Conservation (phyloP, 2,113 vertebrate genomes). For the Hypanus sabinus region DNA sequence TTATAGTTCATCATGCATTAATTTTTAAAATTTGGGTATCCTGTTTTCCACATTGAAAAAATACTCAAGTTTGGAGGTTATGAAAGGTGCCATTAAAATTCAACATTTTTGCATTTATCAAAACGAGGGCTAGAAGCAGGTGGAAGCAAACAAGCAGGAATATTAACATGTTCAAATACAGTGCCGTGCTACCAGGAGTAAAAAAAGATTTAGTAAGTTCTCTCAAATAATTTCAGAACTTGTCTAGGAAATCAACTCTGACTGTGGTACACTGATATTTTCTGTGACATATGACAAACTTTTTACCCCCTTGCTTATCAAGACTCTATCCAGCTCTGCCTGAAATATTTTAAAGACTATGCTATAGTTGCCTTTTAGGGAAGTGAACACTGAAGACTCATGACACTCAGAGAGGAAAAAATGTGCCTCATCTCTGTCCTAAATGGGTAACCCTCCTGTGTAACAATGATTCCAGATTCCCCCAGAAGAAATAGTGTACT, state of each 20-base stretch:
- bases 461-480: no score
- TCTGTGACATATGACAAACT: no score
- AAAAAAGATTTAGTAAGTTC: not conserved
- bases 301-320: no score
- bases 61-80: not conserved
- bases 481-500: no score
- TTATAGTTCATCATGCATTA: not conserved
- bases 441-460: no score
- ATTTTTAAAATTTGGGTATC: not conserved
- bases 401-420: no score
- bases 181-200: not conserved
- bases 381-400: no score
- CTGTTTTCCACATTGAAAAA: not conserved
- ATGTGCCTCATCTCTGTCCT: no score
- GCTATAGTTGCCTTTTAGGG: no score
- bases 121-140: not conserved
- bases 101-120: not conserved
- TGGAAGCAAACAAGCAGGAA: not conserved
- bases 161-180: not conserved
- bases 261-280: not conserved
- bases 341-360: no score
- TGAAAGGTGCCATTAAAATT: not conserved
- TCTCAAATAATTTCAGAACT: not conserved
- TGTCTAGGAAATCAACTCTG: not conserved
- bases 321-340: no score